phyloP scores from a whole-genome alignment of 2,888 invertebrate genomes.

The Mechanitis mazaeus region DNA sequence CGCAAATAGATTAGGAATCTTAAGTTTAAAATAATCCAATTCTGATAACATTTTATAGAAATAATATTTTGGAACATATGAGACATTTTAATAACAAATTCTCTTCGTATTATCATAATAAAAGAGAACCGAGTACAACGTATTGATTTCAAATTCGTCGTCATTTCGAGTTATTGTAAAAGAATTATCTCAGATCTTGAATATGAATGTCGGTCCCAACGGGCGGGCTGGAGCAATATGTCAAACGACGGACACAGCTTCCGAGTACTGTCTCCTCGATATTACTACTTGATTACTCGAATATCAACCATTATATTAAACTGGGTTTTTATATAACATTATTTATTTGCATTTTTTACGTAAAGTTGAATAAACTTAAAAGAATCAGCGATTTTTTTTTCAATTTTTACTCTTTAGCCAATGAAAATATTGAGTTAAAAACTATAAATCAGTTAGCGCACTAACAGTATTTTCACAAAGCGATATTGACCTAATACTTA shows the following conservation, averaged over 20 bases:
- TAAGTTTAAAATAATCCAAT: no score
- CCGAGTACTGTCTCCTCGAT: conserved; percentile 16
- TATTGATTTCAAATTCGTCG: conserved; percentile 62
- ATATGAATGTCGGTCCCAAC: conserved; percentile 62
- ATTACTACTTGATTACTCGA: conserved; percentile 5
- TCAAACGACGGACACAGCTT: conserved; percentile 41
- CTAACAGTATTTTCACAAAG: no score
- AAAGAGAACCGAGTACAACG: conserved; percentile 41
- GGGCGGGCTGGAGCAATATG: conserved; percentile 59
- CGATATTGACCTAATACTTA: no score
- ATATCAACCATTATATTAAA: conserved; percentile 4
- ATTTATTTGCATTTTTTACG: no score
- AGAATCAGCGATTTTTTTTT: no score
- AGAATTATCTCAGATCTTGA: conserved; percentile 68
- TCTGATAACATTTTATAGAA: no score
- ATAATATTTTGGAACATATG: no score
- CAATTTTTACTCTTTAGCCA: no score
- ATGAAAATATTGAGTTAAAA: no score
- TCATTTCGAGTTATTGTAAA: conserved; percentile 67
- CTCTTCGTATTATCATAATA: conserved; percentile 39
- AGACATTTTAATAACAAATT: conserved; percentile 1
- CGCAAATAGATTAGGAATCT: no score
- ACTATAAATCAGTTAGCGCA: no score
- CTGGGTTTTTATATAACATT: conserved; percentile 5
- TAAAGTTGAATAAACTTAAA: no score